Conservation (phyloP, 2,888 invertebrate genomes). For the Coelinius sp. region DNA sequence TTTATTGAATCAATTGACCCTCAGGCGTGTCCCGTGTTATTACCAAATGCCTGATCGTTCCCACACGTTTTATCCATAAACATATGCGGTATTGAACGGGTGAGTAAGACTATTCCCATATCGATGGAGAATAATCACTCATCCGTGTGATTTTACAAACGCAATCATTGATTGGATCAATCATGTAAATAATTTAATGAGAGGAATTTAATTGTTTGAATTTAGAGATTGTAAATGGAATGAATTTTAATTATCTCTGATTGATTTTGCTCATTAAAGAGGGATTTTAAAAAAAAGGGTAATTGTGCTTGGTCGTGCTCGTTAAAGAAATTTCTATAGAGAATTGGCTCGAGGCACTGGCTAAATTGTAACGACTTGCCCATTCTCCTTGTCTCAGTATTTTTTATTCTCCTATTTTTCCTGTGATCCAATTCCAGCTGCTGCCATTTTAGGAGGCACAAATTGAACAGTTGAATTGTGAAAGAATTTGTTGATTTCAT, state of each 20-base stretch:
- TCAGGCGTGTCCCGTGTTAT: conserved; percentile 32
- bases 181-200: not conserved
- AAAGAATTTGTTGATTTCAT: not conserved
- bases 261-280: not conserved
- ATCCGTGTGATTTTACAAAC: conserved; percentile 9
- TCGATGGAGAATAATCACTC: not conserved
- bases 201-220: not conserved
- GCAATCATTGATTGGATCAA: not conserved
- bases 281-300: not conserved
- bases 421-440: not conserved
- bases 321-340: conserved; percentile 3
- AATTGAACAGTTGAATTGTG: not conserved
- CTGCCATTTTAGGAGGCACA: not conserved
- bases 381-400: not conserved
- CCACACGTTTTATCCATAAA: conserved; percentile 41
- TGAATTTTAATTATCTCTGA: not conserved
- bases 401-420: not conserved
- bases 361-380: not conserved
- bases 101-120: conserved; percentile 15
- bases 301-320: not conserved
- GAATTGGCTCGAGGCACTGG: not conserved
- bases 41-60: conserved; percentile 47
- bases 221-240: not conserved
- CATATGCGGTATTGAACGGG: conserved; percentile 12
- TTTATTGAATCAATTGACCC: conserved; percentile 12